Percentiles rank a stretch among this genome's conserved stretches.
Conservation (phyloP, 92 coral and sea anemone genomes). For the Actinernus sp. region DNA sequence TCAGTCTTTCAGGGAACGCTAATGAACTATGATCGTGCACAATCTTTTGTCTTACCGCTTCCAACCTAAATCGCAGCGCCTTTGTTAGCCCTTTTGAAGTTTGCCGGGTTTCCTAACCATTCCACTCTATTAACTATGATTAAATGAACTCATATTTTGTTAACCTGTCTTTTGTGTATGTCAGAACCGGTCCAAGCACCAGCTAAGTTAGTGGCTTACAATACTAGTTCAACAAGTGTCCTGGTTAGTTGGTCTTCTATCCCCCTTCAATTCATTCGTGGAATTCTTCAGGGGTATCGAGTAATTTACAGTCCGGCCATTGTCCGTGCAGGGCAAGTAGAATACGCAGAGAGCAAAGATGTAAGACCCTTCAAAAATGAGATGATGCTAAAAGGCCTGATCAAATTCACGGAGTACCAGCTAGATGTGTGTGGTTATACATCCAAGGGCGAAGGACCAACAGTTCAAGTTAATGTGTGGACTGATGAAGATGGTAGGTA, state of each 20-base stretch:
- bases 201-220: slow-evolving; percentile 18
- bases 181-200: slow-evolving; percentile 46
- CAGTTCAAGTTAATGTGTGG: slow-evolving; percentile 6
- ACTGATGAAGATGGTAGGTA: slow-evolving; percentile 82
- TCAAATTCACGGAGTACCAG: slow-evolving; percentile 52
- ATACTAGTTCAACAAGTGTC: slow-evolving; percentile 30
- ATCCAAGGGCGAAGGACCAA: slow-evolving; percentile 68
- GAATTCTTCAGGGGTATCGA: slow-evolving; percentile 46
- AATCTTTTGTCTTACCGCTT: neutral
- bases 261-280: slow-evolving; percentile 38
- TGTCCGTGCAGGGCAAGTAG: neutral
- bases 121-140: too few species aligned
- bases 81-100: too few species aligned
- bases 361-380: slow-evolving; percentile 30
- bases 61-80: too few species aligned
- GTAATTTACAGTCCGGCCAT: slow-evolving; percentile 19
- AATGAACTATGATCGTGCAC: too few species aligned
- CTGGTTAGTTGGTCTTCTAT: slow-evolving; percentile 54
- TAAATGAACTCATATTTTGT: neutral
- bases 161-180: neutral
- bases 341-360: neutral
- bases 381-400: slow-evolving; percentile 24
- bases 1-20: too few species aligned
- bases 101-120: too few species aligned
- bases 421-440: slow-evolving; percentile 58